phyloP scores from a whole-genome alignment of 2,797 vertebrate genomes.

The Pteropus rufus region DNA sequence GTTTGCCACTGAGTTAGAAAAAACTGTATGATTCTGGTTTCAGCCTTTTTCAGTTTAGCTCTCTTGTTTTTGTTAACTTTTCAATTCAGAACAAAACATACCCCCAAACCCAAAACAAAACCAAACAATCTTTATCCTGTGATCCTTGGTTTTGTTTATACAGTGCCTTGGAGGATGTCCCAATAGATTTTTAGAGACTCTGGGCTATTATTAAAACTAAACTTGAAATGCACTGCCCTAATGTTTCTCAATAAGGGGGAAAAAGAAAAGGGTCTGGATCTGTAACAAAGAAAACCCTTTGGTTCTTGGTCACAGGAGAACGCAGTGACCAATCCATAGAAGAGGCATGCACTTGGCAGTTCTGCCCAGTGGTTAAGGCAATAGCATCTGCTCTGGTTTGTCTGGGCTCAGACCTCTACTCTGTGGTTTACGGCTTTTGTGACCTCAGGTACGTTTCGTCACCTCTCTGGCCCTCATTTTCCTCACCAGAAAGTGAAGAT shows the following conservation, averaged over 20 bases:
- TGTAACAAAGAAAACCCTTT: neutral
- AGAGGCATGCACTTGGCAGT: neutral
- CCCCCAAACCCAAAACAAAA: neutral
- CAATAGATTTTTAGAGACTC: neutral
- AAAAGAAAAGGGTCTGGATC: neutral
- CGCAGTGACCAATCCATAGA: too few relatives aligned
- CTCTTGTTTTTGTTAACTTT: slow-evolving; percentile 32
- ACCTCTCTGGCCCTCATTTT: neutral
- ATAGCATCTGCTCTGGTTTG: neutral
- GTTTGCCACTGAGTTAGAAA: neutral
- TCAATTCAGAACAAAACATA: slow-evolving; percentile 14
- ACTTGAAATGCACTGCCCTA: neutral
- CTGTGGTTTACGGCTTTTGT: neutral
- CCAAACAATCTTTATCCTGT: slow-evolving; percentile 16
- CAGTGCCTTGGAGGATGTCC: neutral
- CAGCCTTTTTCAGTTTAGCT: neutral
- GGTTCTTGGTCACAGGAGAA: neutral
- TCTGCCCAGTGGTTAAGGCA: neutral
- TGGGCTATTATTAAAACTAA: slow-evolving; percentile 13
- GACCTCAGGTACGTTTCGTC: neutral
- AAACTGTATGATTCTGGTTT: neutral
- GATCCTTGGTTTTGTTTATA: slow-evolving; percentile 33
- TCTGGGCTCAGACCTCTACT: neutral
- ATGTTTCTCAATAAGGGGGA: neutral
- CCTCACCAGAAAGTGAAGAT: neutral